Evolutionary conservation across 2,797 vertebrate genomes (phyloP).

Genomic region (Mionectes olivaceus): DNA sequence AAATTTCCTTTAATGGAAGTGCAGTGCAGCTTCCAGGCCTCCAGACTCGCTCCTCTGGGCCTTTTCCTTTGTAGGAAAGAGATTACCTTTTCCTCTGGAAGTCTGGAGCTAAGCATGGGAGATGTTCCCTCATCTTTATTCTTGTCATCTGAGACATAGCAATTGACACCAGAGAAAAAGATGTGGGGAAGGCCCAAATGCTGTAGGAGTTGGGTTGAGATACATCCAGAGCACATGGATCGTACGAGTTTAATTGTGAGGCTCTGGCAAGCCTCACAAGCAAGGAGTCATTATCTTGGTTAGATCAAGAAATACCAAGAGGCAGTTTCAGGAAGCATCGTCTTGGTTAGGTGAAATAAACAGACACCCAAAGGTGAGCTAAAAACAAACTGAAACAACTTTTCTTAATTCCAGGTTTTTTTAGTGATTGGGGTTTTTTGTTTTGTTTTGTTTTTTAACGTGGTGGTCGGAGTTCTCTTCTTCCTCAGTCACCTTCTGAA

Average conservation of each 20-base stretch:
- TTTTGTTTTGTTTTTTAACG: background rate
- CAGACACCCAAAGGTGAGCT: background rate
- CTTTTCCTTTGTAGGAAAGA: background rate
- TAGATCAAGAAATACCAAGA: background rate
- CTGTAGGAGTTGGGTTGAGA: background rate
- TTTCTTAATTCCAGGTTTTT: background rate
- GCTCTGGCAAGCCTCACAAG: background rate
- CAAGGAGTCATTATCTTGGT: background rate
- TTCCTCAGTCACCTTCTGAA: background rate
- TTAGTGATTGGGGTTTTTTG: background rate
- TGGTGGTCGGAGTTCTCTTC: background rate
- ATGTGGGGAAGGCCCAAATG: background rate
- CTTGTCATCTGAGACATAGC: background rate
- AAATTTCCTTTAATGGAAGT: background rate
- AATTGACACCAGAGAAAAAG: background rate
- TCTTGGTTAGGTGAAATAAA: background rate
- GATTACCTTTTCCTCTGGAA: background rate
- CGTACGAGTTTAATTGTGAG: accelerated
- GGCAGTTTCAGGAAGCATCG: background rate
- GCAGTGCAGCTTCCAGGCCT: background rate
- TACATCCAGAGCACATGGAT: background rate
- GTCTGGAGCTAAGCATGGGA: background rate
- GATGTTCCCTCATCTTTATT: background rate
- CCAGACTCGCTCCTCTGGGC: background rate
- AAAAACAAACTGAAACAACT: background rate